Conservation (phyloP, 2,113 vertebrate species). For the Blennius ocellaris region DNA sequence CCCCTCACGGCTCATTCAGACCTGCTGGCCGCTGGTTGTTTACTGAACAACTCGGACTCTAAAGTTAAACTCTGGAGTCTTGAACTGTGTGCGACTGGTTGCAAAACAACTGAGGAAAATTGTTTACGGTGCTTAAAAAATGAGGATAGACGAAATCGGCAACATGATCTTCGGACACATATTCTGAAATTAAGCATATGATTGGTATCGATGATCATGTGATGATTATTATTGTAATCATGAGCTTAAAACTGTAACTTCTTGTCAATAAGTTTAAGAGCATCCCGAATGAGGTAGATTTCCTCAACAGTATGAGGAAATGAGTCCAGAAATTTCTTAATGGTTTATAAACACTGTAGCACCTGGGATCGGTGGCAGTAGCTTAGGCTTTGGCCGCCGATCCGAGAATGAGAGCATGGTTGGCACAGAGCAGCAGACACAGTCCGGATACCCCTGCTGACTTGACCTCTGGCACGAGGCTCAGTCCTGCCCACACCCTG, state of each 20-base stretch:
- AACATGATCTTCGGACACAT: no score
- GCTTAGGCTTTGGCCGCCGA: slow-evolving; percentile 12
- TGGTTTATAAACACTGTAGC: background rate
- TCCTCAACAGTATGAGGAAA: slow-evolving; percentile 3
- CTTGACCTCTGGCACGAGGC: slow-evolving; percentile 51
- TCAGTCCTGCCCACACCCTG: background rate
- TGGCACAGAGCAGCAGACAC: slow-evolving; percentile 11
- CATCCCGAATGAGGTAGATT: slow-evolving; percentile 42
- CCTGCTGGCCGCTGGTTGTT: slow-evolving; percentile 54
- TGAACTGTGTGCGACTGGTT: slow-evolving; percentile 44
- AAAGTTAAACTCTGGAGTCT: slow-evolving; percentile 47
- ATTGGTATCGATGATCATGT: no score
- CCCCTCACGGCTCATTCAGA: slow-evolving; percentile 31
- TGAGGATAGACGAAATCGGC: no score
- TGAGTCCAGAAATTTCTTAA: slow-evolving; percentile 41
- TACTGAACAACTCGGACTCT: slow-evolving; percentile 44
- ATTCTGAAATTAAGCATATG: no score
- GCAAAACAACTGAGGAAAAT: slow-evolving; percentile 45
- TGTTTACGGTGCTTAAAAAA: background rate
- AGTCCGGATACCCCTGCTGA: slow-evolving; percentile 15
- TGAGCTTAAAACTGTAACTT: background rate
- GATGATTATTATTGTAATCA: background rate
- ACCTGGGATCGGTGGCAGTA: slow-evolving; percentile 29
- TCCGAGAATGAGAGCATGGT: background rate
- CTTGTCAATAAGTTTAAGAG: background rate